Percentiles rank a stretch among this genome's conserved stretches.
These are phyloP conservation scores for Pseudococcus longispinus DNA, from an alignment of 2,888 invertebrate genomes.

Conservation along the genomic window DNA sequence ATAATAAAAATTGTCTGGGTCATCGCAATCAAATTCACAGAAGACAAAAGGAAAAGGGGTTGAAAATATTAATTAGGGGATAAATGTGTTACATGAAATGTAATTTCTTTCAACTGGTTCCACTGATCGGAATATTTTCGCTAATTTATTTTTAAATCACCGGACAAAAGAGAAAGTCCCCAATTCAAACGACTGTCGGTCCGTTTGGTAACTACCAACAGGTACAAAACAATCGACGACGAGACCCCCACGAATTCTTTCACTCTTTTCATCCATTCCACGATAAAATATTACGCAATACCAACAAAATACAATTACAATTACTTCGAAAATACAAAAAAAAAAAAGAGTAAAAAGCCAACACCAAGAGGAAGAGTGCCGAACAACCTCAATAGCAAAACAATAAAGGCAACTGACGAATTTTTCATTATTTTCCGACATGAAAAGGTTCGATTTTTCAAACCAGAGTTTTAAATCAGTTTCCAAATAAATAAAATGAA, in stretches of 20 bases:
- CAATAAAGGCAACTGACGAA: neutral
- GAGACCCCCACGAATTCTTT: neutral
- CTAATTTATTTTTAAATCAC: too few species aligned
- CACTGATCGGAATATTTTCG: too few species aligned
- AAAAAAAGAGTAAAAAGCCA: neutral
- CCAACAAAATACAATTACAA: neutral
- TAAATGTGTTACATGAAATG: too few species aligned
- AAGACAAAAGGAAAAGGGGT: too few species aligned
- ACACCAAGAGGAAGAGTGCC: conserved; percentile 25
- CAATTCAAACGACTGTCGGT: too few species aligned
- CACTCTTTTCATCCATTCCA: neutral
- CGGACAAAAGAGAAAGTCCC: too few species aligned
- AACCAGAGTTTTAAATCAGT: neutral
- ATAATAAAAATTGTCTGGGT: too few species aligned
- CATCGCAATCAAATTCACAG: too few species aligned
- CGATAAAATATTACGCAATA: neutral
- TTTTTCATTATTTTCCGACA: neutral
- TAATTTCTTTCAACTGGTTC: too few species aligned
- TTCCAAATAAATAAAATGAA: neutral
- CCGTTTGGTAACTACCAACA: too few species aligned
- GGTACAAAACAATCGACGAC: neutral
- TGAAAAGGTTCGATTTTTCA: neutral
- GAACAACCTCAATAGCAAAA: neutral
- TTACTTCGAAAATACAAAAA: neutral
- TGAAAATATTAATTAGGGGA: too few species aligned